These are phyloP conservation scores for Crypturellus tataupa DNA, from an alignment of 2,797 vertebrate species.

Conservation along the genomic window DNA sequence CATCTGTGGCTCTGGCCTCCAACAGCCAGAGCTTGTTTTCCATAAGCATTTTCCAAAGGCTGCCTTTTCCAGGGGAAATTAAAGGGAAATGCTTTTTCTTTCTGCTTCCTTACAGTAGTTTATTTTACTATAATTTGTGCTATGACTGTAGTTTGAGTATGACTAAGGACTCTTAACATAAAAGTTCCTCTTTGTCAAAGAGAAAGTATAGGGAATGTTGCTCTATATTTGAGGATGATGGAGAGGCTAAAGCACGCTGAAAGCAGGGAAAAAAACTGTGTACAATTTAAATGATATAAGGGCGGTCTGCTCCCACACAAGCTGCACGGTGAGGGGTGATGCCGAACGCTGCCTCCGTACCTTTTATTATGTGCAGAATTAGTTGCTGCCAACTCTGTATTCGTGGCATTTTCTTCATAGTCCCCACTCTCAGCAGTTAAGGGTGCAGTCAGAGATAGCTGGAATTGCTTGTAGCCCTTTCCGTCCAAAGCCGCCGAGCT, in stretches of 20 bases:
- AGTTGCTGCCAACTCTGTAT: background rate
- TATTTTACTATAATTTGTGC: background rate
- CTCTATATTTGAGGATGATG: background rate
- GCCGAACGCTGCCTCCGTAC: too few species aligned
- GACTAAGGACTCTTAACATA: background rate
- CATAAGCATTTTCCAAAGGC: background rate
- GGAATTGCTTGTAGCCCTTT: background rate
- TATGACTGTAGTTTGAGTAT: background rate
- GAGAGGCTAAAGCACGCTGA: background rate
- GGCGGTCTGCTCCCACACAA: background rate
- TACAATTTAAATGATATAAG: background rate
- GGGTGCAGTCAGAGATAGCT: background rate
- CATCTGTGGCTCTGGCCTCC: background rate
- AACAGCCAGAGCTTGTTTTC: background rate
- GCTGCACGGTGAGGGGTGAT: background rate
- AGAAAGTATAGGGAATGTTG: background rate
- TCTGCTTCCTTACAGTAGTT: background rate
- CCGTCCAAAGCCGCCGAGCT: constrained; percentile 8
- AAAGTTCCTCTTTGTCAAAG: background rate
- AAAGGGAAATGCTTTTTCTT: background rate
- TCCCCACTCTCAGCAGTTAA: background rate
- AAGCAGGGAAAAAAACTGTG: background rate
- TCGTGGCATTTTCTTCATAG: background rate
- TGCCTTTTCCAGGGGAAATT: background rate
- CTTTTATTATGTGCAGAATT: background rate